Evolutionary conservation across 2,888 invertebrate species (phyloP).

Genomic region (Zeuzera pyrina): DNA sequence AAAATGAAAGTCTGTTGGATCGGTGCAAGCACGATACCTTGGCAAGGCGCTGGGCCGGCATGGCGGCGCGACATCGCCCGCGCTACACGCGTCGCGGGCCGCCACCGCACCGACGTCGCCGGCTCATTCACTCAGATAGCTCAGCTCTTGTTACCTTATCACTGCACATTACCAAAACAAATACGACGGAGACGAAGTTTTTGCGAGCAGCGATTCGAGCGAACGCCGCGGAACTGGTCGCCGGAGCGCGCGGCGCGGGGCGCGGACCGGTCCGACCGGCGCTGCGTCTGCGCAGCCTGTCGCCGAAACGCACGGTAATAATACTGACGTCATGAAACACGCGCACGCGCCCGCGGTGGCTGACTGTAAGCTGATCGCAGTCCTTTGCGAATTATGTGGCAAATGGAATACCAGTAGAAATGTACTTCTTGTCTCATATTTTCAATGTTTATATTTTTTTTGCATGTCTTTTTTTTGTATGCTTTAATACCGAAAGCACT

Average conservation of each 20-base stretch:
- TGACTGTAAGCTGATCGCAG: too few species aligned
- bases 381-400: too few species aligned
- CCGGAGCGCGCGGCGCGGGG: slow-evolving; percentile 4
- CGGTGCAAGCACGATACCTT: slow-evolving; percentile 29
- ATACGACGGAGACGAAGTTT: slow-evolving; percentile 8
- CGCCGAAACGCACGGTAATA: slow-evolving; percentile 1
- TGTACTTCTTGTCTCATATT: too few species aligned
- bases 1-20: too few species aligned
- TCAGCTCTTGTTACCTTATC: slow-evolving; percentile 1
- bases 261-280: slow-evolving; percentile 10
- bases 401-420: too few species aligned
- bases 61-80: slow-evolving; percentile 34
- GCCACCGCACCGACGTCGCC: slow-evolving; percentile 9
- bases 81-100: slow-evolving; percentile 15
- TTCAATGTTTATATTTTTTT: too few species aligned
- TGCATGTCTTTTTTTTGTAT: too few species aligned
- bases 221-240: slow-evolving; percentile 4
- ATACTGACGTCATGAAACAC: not conserved
- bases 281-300: slow-evolving; percentile 8
- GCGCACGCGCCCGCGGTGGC: too few species aligned
- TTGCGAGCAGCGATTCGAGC: slow-evolving; percentile 9
- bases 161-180: slow-evolving; percentile 12
- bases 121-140: not conserved
- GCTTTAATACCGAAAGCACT: too few species aligned
- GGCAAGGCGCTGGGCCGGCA: slow-evolving; percentile 54